Conservation (phyloP, 2,113 vertebrate species). For the Phocoena phocoena region DNA sequence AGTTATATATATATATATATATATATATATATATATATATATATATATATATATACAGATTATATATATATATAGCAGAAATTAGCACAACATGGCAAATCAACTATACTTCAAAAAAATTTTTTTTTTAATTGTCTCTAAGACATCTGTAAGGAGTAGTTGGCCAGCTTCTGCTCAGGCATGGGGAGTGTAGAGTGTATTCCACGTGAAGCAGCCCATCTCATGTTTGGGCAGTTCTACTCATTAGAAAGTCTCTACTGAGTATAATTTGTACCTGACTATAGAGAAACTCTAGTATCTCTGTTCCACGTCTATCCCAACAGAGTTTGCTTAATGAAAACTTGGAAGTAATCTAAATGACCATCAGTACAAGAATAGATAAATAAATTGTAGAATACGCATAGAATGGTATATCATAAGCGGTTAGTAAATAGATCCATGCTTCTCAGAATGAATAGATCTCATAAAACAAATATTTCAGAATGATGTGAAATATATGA, state of each 20-base stretch:
- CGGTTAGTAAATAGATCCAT: not conserved
- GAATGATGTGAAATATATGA: not conserved
- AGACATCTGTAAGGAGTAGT: not conserved
- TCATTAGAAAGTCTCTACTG: not conserved
- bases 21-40: fast-evolving
- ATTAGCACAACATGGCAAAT: too few species aligned
- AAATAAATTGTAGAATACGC: not conserved
- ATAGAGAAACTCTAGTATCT: not conserved
- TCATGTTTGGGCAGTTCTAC: not conserved
- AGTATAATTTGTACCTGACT: not conserved
- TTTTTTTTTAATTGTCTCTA: not conserved
- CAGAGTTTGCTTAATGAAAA: not conserved
- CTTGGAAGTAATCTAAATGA: not conserved
- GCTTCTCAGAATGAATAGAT: not conserved
- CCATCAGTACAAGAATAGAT: too few species aligned
- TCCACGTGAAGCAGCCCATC: not conserved
- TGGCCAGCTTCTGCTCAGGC: not conserved
- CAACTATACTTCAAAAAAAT: not conserved
- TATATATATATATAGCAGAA: not conserved
- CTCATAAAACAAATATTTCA: not conserved
- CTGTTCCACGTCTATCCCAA: not conserved
- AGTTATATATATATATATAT: fast-evolving
- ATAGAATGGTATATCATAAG: not conserved
- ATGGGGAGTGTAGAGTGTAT: not conserved
- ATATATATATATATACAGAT: not conserved